Conservation (phyloP, 2,888 invertebrate genomes). For the Drosophila anomalipes region DNA sequence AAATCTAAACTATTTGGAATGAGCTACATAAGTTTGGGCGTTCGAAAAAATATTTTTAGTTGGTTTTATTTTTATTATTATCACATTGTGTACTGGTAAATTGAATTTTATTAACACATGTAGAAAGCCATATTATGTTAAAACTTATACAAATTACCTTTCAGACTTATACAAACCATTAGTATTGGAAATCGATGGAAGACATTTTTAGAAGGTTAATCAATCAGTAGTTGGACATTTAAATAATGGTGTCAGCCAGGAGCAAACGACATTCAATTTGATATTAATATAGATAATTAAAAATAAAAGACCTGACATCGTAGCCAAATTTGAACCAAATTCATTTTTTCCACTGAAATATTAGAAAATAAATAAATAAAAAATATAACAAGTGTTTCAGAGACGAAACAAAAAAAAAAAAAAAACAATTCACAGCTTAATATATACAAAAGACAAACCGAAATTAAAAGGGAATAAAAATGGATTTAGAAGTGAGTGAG, state of each 20-base stretch:
- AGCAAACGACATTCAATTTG: background rate
- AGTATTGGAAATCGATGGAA: background rate
- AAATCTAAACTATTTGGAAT: conserved; percentile 11
- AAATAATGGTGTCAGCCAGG: background rate
- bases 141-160: background rate
- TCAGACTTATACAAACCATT: background rate
- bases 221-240: background rate
- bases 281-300: background rate
- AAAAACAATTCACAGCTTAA: background rate
- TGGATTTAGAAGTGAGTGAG: background rate
- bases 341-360: background rate
- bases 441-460: background rate
- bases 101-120: background rate
- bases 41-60: background rate
- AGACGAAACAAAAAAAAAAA: too few species aligned
- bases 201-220: background rate
- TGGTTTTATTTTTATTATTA: background rate
- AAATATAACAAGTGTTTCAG: background rate
- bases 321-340: background rate
- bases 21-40: background rate
- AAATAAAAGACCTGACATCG: background rate
- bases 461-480: background rate
- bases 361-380: background rate
- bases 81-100: background rate
- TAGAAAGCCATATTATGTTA: background rate